A percentile compares a stretch with the other conserved stretches of the same genome.
phyloP scores from a whole-genome alignment of 2,888 invertebrate genomes.

The Drosophila greeni region DNA sequence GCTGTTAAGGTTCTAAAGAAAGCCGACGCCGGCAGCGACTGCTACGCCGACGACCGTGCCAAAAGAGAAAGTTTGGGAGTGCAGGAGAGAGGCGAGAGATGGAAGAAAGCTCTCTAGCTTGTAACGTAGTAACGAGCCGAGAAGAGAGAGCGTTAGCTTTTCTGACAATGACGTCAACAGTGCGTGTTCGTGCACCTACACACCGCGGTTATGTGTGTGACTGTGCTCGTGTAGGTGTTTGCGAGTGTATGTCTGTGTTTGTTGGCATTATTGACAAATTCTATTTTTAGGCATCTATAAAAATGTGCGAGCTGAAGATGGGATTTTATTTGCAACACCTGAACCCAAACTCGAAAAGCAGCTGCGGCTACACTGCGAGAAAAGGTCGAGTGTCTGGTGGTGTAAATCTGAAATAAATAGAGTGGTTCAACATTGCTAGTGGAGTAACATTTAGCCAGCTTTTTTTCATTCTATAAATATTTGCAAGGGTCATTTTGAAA shows the following conservation, averaged over 20 bases:
- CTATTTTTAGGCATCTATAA: slow-evolving; percentile 61
- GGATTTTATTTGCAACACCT: slow-evolving; percentile 59
- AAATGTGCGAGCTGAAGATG: slow-evolving; percentile 43
- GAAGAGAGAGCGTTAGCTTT: slow-evolving; percentile 59
- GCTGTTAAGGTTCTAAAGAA: neutral
- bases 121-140: slow-evolving; percentile 64
- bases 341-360: slow-evolving; percentile 39
- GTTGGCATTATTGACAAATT: slow-evolving; percentile 64
- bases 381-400: slow-evolving; percentile 13
- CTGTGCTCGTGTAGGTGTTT: neutral
- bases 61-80: neutral
- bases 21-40: slow-evolving; percentile 4
- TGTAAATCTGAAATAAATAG: neutral
- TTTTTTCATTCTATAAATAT: neutral
- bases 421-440: neutral
- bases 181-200: slow-evolving; percentile 57
- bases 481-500: neutral
- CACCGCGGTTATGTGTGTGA: slow-evolving; percentile 7
- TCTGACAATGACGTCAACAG: slow-evolving; percentile 73
- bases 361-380: slow-evolving; percentile 50
- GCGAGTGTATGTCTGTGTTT: slow-evolving; percentile 33
- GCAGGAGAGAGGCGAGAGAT: neutral
- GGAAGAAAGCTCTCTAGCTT: slow-evolving; percentile 27
- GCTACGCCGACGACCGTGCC: slow-evolving; percentile 7
- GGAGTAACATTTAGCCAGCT: neutral